Conservation (phyloP, 2,113 vertebrate genomes). For the Xyliphius kryptos region DNA sequence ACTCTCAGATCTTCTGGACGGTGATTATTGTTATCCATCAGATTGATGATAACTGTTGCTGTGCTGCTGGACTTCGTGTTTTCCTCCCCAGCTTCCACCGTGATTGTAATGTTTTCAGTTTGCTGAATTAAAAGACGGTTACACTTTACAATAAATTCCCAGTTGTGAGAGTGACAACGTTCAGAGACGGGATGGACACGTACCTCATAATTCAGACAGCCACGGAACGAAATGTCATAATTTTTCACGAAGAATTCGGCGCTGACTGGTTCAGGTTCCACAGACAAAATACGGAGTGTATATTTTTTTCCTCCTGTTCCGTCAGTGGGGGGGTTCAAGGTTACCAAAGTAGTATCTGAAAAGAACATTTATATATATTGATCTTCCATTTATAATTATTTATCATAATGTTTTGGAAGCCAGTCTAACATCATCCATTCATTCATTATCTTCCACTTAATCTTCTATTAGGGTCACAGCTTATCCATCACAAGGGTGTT, state of each 20-base stretch:
- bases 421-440: too few species aligned
- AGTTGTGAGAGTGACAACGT: too few species aligned
- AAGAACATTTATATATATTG: too few species aligned
- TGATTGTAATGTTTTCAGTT: slow-evolving; percentile 44
- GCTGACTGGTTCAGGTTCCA: slow-evolving; percentile 38
- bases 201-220: slow-evolving; percentile 61
- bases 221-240: slow-evolving; percentile 54
- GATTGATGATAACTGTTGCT: slow-evolving; percentile 45
- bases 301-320: slow-evolving; percentile 21
- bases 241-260: slow-evolving; percentile 48
- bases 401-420: too few species aligned
- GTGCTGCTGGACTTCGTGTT: slow-evolving; percentile 21
- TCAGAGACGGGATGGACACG: too few species aligned
- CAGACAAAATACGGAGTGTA: slow-evolving; percentile 42
- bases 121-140: slow-evolving; percentile 31
- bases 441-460: too few species aligned
- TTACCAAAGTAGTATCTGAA: slow-evolving; percentile 22
- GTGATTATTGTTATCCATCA: slow-evolving; percentile 54
- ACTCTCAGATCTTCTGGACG: slow-evolving; percentile 40
- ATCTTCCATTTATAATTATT: too few species aligned
- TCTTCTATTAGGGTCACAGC: too few species aligned
- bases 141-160: too few species aligned
- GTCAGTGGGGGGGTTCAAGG: not conserved
- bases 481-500: too few species aligned
- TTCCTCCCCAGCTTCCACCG: slow-evolving; percentile 54